Percentiles rank a stretch among this genome's conserved stretches.
These are phyloP conservation scores for Acleris sparsana DNA, from an alignment of 2,888 invertebrate genomes.

Conservation along the genomic window DNA sequence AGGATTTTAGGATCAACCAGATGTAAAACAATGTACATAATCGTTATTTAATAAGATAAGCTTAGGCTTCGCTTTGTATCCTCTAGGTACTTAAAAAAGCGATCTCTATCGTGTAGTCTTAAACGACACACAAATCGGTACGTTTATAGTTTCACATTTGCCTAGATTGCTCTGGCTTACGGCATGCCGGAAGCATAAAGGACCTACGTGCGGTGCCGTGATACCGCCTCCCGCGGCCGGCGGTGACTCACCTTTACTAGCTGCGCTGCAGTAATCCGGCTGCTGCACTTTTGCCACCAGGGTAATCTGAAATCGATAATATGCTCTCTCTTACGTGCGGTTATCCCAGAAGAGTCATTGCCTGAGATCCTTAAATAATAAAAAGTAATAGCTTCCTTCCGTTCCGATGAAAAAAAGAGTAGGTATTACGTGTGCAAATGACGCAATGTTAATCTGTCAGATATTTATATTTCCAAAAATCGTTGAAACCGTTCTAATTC, in stretches of 20 bases:
- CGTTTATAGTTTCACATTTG: slow-evolving; percentile 44
- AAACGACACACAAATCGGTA: slow-evolving; percentile 34
- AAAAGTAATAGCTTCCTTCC: slow-evolving; percentile 5
- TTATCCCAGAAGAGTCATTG: slow-evolving; percentile 35
- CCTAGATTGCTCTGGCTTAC: slow-evolving; percentile 42
- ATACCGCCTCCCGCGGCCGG: slow-evolving; percentile 43
- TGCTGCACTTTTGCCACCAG: slow-evolving; percentile 52
- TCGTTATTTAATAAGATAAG: not conserved
- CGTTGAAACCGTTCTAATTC: too few relatives aligned
- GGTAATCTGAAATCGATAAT: slow-evolving; percentile 60
- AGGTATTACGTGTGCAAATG: not conserved
- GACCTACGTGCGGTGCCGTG: slow-evolving; percentile 40
- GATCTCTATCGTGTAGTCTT: not conserved
- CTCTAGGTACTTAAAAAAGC: not conserved
- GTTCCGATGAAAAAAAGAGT: not conserved
- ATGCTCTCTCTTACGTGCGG: slow-evolving; percentile 40
- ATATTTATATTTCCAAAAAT: too few relatives aligned
- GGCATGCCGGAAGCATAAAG: slow-evolving; percentile 42
- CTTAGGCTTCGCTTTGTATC: not conserved
- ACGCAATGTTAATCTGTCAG: too few relatives aligned
- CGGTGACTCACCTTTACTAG: slow-evolving; percentile 37
- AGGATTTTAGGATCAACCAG: too few relatives aligned
- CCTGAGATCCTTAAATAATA: slow-evolving; percentile 15
- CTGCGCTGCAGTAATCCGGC: slow-evolving; percentile 44
- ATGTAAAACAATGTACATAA: too few relatives aligned